Evolutionary conservation across 2,113 vertebrate genomes (phyloP).

Genomic region (Lagopus leucura): DNA sequence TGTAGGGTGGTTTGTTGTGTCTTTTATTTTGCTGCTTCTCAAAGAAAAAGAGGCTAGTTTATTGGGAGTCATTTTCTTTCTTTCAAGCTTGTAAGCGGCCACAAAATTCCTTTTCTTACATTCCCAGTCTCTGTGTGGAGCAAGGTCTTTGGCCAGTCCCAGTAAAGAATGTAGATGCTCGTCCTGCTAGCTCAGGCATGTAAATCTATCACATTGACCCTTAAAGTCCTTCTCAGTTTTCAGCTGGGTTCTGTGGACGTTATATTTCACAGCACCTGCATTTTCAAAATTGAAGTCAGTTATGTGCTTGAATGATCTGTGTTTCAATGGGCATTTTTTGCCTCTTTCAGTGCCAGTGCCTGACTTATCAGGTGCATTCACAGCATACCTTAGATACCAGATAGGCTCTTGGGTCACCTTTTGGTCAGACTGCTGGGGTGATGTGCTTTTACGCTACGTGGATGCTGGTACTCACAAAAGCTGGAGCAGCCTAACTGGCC

Average conservation of each 20-base stretch:
- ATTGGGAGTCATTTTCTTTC: neutral
- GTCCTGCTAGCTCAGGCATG: neutral
- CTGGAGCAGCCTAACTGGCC: neutral
- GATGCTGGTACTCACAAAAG: neutral
- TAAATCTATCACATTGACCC: neutral
- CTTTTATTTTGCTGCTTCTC: neutral
- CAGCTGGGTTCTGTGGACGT: neutral
- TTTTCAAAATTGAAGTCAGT: neutral
- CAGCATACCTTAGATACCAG: neutral
- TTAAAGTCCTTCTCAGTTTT: neutral
- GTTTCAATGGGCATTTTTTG: fast-evolving
- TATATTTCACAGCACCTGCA: neutral
- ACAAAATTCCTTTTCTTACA: neutral
- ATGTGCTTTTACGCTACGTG: fast-evolving
- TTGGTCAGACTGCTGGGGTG: neutral
- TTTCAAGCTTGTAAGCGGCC: neutral
- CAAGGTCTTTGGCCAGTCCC: neutral
- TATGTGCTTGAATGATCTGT: neutral
- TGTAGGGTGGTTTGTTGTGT: neutral
- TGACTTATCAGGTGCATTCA: neutral
- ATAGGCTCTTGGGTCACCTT: neutral
- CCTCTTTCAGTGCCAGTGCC: neutral
- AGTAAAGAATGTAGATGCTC: neutral
- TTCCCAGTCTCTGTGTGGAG: neutral
- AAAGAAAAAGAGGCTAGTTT: neutral